A percentile compares a stretch with the other conserved stretches of the same genome.
phyloP scores from a whole-genome alignment of 2,113 vertebrate genomes.

The Peucedramus taeniatus region DNA sequence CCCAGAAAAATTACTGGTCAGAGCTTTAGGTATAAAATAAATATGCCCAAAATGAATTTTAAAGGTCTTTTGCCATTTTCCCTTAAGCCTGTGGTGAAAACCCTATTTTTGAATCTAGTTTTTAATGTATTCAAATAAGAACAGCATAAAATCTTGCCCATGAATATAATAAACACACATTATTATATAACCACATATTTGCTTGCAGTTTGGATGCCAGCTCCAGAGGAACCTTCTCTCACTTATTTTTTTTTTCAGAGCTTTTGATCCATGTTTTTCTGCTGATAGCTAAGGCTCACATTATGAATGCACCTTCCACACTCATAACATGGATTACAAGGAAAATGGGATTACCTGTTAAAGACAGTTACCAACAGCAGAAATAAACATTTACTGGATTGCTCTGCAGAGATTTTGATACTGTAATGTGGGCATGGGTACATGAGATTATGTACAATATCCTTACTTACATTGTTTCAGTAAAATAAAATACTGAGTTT shows the following conservation, averaged over 20 bases:
- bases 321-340: background rate
- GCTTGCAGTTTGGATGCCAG: background rate
- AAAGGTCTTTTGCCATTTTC: background rate
- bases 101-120: accelerated
- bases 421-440: background rate
- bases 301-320: background rate
- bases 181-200: background rate
- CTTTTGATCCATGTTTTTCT: background rate
- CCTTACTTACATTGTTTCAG: background rate
- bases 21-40: background rate
- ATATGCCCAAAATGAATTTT: background rate
- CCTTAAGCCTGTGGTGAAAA: background rate
- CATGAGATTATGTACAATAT: background rate
- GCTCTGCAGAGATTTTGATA: background rate
- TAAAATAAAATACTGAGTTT: background rate
- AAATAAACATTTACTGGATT: background rate
- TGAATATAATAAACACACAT: background rate
- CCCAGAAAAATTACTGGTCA: background rate
- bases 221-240: background rate
- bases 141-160: background rate
- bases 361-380: background rate
- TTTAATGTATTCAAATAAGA: background rate
- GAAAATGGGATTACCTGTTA: background rate
- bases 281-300: background rate
- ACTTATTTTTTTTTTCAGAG: background rate